phyloP scores from a whole-genome alignment of 2,113 vertebrate species.

The Nibea coibor region DNA sequence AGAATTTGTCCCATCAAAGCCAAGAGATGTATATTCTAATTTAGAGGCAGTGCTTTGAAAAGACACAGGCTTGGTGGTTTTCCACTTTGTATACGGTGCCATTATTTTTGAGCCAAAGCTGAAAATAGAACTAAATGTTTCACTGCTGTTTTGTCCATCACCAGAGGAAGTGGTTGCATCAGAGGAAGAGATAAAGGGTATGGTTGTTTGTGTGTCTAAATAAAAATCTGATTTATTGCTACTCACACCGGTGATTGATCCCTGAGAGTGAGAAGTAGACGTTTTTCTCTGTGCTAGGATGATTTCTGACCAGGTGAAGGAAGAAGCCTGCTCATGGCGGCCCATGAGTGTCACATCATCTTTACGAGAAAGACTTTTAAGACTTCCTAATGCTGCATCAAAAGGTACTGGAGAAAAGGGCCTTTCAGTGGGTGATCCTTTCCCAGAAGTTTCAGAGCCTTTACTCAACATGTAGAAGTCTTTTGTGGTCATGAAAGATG shows the following conservation, averaged over 20 bases:
- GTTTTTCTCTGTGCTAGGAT: slow-evolving; percentile 16
- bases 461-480: slow-evolving; percentile 28
- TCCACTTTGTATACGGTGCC: slow-evolving; percentile 65
- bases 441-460: slow-evolving; percentile 21
- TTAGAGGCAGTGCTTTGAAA: slow-evolving; percentile 58
- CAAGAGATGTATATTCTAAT: slow-evolving; percentile 56
- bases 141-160: slow-evolving; percentile 51
- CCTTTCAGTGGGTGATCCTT: slow-evolving; percentile 14
- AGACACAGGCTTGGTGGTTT: slow-evolving; percentile 54
- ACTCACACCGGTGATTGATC: slow-evolving; percentile 5
- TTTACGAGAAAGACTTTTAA: slow-evolving; percentile 21
- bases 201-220: slow-evolving; percentile 43
- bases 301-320: slow-evolving; percentile 44
- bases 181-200: slow-evolving; percentile 38
- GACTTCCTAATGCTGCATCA: slow-evolving; percentile 21
- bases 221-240: slow-evolving; percentile 57
- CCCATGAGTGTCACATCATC: slow-evolving; percentile 6
- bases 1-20: slow-evolving; percentile 49
- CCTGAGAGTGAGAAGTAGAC: slow-evolving; percentile 26
- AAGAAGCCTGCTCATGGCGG: background rate
- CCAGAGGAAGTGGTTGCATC: slow-evolving; percentile 37
- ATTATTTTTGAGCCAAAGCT: slow-evolving; percentile 70
- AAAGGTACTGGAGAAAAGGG: slow-evolving; percentile 1
- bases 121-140: slow-evolving; percentile 69
- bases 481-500: slow-evolving; percentile 46